Base-by-base conservation (phyloP, 92 coral and sea anemone species). In the Plumapathes pennacea region DNA sequence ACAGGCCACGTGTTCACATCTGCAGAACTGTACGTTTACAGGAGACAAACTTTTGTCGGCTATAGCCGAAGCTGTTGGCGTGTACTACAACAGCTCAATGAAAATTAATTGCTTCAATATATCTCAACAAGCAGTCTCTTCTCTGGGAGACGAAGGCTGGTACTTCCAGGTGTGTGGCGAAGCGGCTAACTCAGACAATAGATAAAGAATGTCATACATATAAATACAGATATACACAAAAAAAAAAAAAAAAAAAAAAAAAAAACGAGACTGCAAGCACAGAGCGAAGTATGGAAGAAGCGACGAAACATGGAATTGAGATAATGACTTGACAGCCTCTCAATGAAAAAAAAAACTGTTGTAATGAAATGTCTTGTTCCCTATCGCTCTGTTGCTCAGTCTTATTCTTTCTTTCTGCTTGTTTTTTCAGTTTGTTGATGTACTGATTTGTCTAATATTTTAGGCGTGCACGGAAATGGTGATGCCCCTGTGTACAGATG, bases 381-480 rank as follows among this genome's bases (percentile, higher is more conserved):
- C 6, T 0, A n/a, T 10, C 9, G 28, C 5, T 5, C 44, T 18
- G 40, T 6, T 7, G 7, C 51, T 45, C 51, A 45, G 51, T 45
- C 51, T 20, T 18, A 20, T 36, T n/a, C 9, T n/a, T 36, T 36
- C 41, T 36, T 36, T 36, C 9, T 36, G 8, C 41, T n/a, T 36
- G 41, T 36, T 36, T 36, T n/a, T n/a, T n/a, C n/a, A n/a, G n/a
- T n/a, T n/a, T n/a, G n/a, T n/a, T n/a, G n/a, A n/a, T n/a, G n/a
- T 11, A 13, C 27, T 7, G 23, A 53, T 53, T 17, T 17, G 38
- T n/a, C 30, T 11, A 15, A 36, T 34, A 17, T 46, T 45, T 36
- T 49, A 92, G 97, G 92, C 98, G 6, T 92, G 98, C 38, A 84
- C 98, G 22, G 98, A 92, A 66, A 92, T 92, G 98, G 98, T 74